Percentiles rank a stretch among this genome's conserved stretches.
Conservation (phyloP, 2,888 invertebrate genomes). For the Drosophila kambysellisi region DNA sequence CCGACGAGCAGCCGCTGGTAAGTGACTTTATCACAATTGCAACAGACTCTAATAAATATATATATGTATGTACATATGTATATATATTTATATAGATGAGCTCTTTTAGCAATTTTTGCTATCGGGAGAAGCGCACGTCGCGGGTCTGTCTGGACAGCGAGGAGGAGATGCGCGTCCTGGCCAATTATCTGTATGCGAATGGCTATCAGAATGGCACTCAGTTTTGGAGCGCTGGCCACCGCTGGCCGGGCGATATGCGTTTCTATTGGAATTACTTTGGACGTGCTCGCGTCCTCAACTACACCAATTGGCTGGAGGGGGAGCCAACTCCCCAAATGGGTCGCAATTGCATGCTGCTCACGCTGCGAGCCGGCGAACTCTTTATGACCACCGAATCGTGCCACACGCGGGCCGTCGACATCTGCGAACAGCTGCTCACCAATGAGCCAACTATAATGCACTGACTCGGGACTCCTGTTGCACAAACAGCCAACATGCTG, state of each 20-base stretch:
- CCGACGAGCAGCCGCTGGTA: slow-evolving; percentile 54
- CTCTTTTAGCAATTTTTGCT: slow-evolving; percentile 69
- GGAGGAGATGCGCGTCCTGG: slow-evolving; percentile 66
- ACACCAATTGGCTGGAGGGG: slow-evolving; percentile 64
- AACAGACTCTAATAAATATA: neutral
- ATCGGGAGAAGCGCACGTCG: slow-evolving; percentile 68
- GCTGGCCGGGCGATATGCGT: slow-evolving; percentile 66
- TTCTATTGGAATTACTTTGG: slow-evolving; percentile 76
- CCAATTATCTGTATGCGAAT: slow-evolving; percentile 56
- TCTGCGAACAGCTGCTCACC: slow-evolving; percentile 62
- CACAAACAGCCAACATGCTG: neutral
- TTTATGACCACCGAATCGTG: slow-evolving; percentile 66
- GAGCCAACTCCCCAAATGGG: slow-evolving; percentile 66
- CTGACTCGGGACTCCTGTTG: slow-evolving; percentile 21
- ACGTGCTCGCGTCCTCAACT: slow-evolving; percentile 59
- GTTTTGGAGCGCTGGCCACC: slow-evolving; percentile 75
- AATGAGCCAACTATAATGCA: slow-evolving; percentile 63
- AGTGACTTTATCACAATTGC: slow-evolving; percentile 22
- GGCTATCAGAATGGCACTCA: slow-evolving; percentile 60
- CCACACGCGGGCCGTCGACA: slow-evolving; percentile 58
- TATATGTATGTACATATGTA: neutral
- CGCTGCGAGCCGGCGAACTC: slow-evolving; percentile 51
- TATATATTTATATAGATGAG: slow-evolving; percentile 38
- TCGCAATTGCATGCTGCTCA: slow-evolving; percentile 63
- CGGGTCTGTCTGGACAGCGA: slow-evolving; percentile 69